Percentiles rank a stretch among this genome's conserved stretches.
These are phyloP conservation scores for Circaetus gallicus DNA, from an alignment of 2,113 vertebrate species.

Conservation along the genomic window DNA sequence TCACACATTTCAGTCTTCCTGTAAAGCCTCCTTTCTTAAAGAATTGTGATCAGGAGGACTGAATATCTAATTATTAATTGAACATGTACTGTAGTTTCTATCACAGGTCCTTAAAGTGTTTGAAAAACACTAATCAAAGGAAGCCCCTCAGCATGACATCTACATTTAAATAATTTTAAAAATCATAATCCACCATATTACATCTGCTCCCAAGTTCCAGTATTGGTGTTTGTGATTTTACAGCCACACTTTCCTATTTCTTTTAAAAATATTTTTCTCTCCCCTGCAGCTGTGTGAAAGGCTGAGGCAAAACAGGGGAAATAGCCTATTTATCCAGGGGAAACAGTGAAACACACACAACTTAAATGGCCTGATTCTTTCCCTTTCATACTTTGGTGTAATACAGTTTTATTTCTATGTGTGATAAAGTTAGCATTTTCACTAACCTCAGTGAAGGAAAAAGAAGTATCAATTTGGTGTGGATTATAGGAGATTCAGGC, in stretches of 20 bases:
- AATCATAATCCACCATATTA: neutral
- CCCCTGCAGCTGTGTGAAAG: neutral
- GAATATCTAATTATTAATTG: neutral
- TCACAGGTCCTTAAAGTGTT: neutral
- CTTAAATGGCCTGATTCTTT: neutral
- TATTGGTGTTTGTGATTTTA: slow-evolving; percentile 37
- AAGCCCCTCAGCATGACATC: neutral
- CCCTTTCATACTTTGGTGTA: neutral
- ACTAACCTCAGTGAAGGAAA: neutral
- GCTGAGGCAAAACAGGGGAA: neutral
- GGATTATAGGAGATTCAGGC: neutral
- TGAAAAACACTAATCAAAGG: neutral
- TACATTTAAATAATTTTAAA: neutral
- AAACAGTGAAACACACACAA: neutral
- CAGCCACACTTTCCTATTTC: neutral
- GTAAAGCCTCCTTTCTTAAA: neutral
- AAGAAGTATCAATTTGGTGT: neutral
- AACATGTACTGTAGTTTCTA: neutral
- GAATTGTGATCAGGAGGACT: neutral
- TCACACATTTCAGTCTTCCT: neutral
- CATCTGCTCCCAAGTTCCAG: neutral
- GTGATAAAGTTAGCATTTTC: neutral
- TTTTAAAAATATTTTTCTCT: slow-evolving; percentile 39
- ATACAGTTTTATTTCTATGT: neutral
- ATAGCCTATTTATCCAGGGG: neutral